Percentiles rank a stretch among this genome's conserved stretches.
phyloP scores from a whole-genome alignment of 2,797 vertebrate species.

The Apodemus agrarius region DNA sequence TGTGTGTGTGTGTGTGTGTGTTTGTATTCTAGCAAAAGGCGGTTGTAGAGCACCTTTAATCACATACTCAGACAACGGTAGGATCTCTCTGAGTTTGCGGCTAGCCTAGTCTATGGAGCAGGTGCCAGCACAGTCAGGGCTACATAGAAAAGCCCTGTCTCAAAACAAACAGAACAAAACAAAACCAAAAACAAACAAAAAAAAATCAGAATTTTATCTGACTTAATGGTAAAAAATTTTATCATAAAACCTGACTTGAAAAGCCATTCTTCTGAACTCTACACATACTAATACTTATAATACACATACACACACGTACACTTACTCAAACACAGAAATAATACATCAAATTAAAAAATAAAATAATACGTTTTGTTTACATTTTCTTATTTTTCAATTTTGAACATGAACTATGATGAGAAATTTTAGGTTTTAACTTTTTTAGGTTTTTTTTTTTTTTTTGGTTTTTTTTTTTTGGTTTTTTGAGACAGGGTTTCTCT shows the following conservation, averaged over 20 bases:
- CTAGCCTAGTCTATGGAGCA: neutral
- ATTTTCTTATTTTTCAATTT: conserved; percentile 48
- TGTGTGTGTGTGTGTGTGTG: no score
- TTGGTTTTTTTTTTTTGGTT: no score
- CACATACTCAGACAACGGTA: neutral
- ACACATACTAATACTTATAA: neutral
- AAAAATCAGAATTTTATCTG: neutral
- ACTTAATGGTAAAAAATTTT: neutral
- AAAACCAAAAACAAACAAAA: neutral
- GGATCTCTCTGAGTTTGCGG: neutral
- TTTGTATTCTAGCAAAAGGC: neutral
- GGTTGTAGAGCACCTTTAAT: neutral
- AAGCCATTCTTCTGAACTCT: neutral
- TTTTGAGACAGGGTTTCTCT: no score
- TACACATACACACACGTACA: neutral
- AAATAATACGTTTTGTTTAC: neutral
- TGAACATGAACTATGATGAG: neutral
- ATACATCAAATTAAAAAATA: neutral
- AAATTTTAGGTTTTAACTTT: neutral
- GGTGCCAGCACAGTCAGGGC: neutral
- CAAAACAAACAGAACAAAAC: neutral
- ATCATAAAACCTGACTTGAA: neutral
- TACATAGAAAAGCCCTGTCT: neutral
- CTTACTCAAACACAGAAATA: neutral
- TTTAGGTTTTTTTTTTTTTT: neutral